phyloP scores from a whole-genome alignment of 2,113 vertebrate species.

The Marcusenius ussheri region DNA sequence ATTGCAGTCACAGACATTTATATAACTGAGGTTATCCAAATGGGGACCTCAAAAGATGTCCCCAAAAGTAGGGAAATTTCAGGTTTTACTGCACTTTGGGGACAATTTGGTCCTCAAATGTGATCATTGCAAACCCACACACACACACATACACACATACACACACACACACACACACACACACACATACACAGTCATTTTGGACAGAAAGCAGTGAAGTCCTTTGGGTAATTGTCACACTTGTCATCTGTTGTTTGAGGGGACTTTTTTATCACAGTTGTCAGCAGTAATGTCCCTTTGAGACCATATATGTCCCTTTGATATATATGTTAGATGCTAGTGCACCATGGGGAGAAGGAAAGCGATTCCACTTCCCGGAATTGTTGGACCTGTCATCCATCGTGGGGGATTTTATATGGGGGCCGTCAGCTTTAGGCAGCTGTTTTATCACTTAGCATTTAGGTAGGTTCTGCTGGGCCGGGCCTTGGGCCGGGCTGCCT shows the following conservation, averaged over 20 bases:
- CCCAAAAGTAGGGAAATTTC: too few species aligned
- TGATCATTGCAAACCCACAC: too few species aligned
- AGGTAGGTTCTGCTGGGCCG: not conserved
- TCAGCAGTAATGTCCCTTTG: not conserved
- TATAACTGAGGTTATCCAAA: too few species aligned
- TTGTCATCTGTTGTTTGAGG: constrained; percentile 7
- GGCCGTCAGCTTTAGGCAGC: not conserved
- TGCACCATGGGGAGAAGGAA: not conserved
- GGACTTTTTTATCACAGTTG: not conserved
- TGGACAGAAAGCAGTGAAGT: not conserved
- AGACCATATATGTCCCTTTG: not conserved
- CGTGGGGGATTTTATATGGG: not conserved
- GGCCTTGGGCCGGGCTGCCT: not conserved
- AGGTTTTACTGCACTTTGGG: too few species aligned
- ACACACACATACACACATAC: not conserved
- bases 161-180: too few species aligned
- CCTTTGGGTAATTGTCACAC: not conserved
- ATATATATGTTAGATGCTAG: not conserved
- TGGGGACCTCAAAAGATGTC: too few species aligned
- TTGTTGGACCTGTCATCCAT: not conserved
- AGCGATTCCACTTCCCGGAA: not conserved
- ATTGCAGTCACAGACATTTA: not conserved
- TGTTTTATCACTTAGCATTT: not conserved
- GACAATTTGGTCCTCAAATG: too few species aligned
- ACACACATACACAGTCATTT: not conserved